Conservation (phyloP, 2,888 invertebrate species). For the Ashinkailepas kermadecensis region DNA sequence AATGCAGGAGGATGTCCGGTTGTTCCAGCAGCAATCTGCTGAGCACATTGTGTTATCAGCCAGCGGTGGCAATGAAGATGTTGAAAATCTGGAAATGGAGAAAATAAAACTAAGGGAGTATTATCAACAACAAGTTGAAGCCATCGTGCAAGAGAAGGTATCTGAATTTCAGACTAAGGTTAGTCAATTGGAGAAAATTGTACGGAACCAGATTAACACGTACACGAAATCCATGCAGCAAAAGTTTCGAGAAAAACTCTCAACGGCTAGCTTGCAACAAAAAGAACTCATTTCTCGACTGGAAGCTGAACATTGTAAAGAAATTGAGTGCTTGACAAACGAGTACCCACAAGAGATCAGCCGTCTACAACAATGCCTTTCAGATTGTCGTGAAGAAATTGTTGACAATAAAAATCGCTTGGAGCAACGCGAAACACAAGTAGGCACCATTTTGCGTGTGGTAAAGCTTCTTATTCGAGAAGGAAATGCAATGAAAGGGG, state of each 20-base stretch:
- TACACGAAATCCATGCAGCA: slow-evolving; percentile 10
- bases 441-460: neutral
- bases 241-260: neutral
- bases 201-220: neutral
- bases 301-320: neutral
- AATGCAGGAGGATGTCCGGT: neutral
- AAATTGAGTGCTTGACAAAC: neutral
- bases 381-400: neutral
- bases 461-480: neutral
- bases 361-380: neutral
- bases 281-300: neutral
- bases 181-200: neutral
- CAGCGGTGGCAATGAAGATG: neutral
- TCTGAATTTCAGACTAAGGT: neutral
- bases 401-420: neutral
- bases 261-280: neutral
- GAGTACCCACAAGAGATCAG: neutral
- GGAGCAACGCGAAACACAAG: neutral
- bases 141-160: neutral
- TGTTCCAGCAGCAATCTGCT: neutral
- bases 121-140: neutral
- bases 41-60: neutral
- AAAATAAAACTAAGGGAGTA: neutral
- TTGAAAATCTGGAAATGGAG: neutral
- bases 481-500: neutral